These are phyloP conservation scores for Dendrocincla tyrannina DNA, from an alignment of 2,797 vertebrate species.

Conservation along the genomic window DNA sequence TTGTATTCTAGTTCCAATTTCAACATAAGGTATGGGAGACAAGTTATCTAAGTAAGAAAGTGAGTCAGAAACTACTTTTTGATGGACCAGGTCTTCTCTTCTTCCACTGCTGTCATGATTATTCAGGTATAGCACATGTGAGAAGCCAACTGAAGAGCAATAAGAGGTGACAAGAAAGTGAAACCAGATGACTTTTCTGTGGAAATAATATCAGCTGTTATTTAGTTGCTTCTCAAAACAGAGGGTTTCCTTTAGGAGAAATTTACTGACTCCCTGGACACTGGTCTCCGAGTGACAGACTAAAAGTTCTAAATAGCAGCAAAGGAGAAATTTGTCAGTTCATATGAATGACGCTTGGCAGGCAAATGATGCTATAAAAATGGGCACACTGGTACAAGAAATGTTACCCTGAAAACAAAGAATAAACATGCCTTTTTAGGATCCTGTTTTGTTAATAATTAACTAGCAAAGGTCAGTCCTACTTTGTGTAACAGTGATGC, in stretches of 20 bases:
- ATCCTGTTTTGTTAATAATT: neutral
- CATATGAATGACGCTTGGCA: neutral
- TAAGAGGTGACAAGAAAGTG: neutral
- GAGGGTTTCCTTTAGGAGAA: neutral
- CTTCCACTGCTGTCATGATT: neutral
- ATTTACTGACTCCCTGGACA: neutral
- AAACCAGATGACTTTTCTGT: neutral
- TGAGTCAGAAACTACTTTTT: neutral
- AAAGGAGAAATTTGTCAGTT: neutral
- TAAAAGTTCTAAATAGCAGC: neutral
- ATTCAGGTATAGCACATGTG: neutral
- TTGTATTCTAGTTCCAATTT: neutral
- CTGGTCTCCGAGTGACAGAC: neutral
- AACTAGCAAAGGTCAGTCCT: neutral
- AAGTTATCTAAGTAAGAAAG: neutral
- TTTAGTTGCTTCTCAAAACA: neutral
- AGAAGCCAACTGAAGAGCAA: neutral
- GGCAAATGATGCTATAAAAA: neutral
- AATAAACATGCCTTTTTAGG: neutral
- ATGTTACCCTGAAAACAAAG: neutral
- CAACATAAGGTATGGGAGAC: neutral
- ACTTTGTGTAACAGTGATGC: neutral
- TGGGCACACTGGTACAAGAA: neutral
- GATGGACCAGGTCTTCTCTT: neutral
- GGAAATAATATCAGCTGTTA: neutral